Percentiles rank a stretch among this genome's conserved stretches.
phyloP scores from a whole-genome alignment of 2,113 vertebrate species.

The Anarrhichthys ocellatus region DNA sequence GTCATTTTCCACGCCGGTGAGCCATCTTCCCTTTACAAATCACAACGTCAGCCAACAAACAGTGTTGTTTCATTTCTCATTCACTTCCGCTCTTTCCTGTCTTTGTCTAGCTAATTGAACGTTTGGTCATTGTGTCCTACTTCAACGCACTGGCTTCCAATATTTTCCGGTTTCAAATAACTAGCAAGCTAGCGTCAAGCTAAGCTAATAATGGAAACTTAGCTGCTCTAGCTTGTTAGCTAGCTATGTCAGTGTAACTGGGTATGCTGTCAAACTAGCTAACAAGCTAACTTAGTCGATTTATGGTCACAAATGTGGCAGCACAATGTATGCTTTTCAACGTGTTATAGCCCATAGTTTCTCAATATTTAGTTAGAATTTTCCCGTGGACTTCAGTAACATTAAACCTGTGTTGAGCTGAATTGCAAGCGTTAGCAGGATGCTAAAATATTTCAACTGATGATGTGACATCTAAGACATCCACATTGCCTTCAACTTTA shows the following conservation, averaged over 20 bases:
- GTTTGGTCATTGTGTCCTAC: neutral
- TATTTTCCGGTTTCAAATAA: conserved; percentile 40
- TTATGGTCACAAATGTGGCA: neutral
- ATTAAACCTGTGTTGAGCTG: neutral
- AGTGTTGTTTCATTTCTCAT: neutral
- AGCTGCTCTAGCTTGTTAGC: conserved; percentile 39
- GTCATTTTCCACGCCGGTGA: conserved; percentile 96
- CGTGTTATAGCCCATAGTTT: neutral
- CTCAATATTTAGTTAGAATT: accelerated
- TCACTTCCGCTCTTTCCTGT: too few relatives aligned
- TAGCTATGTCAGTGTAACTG: conserved; percentile 33
- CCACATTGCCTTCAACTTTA: neutral
- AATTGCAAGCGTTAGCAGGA: conserved; percentile 10
- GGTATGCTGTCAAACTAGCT: conserved; percentile 54
- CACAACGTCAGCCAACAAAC: neutral
- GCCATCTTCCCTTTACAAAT: conserved; percentile 53
- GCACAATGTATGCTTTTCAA: neutral
- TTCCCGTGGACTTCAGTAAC: neutral
- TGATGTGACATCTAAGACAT: conserved; percentile 10
- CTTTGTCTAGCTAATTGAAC: neutral
- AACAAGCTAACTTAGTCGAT: neutral
- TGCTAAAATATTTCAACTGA: neutral
- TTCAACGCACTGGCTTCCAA: neutral
- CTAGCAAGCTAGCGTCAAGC: conserved; percentile 64
- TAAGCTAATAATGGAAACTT: conserved; percentile 73